Percentiles rank a stretch among this genome's conserved stretches.
Conservation (phyloP, 1,140 invertebrate genomes). For the Drosophila nannoptera region DNA sequence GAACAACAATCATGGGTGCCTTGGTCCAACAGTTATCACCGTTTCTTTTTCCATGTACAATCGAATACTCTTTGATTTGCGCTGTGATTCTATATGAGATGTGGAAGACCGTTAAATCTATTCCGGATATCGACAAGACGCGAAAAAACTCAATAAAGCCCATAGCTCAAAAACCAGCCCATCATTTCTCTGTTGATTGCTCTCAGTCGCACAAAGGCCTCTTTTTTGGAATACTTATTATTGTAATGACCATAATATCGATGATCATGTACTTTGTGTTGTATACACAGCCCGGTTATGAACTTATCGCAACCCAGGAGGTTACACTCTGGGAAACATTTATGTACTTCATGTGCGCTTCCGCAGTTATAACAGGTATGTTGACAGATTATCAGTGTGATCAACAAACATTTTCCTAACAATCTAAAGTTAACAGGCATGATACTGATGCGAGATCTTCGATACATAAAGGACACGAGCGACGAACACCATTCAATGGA, state of each 20-base stretch:
- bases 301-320: conserved; percentile 85
- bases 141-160: conserved; percentile 72
- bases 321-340: conserved; percentile 88
- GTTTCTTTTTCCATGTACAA: conserved; percentile 93
- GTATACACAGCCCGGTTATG: conserved; percentile 84
- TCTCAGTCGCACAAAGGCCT: conserved; percentile 92
- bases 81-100: conserved; percentile 91
- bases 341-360: conserved; percentile 81
- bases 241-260: conserved; percentile 92
- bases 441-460: conserved; percentile 82
- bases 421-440: conserved; percentile 79
- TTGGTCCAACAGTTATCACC: conserved; percentile 90
- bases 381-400: background rate
- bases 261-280: conserved; percentile 95
- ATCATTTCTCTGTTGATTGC: conserved; percentile 94
- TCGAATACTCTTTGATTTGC: conserved; percentile 91
- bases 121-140: conserved; percentile 71
- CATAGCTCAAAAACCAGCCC: conserved; percentile 79
- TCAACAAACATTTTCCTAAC: background rate
- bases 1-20: conserved; percentile 83
- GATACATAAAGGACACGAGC: conserved; percentile 82
- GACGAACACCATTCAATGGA: conserved; percentile 82
- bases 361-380: conserved; percentile 70
- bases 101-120: conserved; percentile 85
- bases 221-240: conserved; percentile 90